A percentile compares a stretch with the other conserved stretches of the same genome.
Evolutionary conservation across 2,797 vertebrate species (phyloP).

Genomic region (Poecile montanus): DNA sequence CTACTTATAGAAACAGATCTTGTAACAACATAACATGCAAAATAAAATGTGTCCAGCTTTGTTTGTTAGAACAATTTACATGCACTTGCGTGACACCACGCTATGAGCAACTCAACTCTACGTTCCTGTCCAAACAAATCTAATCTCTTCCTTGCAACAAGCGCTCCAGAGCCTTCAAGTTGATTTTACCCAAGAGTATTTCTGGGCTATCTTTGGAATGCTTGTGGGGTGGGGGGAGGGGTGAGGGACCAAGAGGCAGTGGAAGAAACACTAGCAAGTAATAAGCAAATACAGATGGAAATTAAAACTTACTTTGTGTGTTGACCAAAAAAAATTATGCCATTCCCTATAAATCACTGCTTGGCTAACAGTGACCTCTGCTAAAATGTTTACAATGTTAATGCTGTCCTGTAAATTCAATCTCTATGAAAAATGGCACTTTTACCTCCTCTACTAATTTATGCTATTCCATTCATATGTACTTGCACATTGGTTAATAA

Average conservation of each 20-base stretch:
- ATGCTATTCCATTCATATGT: neutral
- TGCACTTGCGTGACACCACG: neutral
- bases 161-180: slow-evolving; percentile 7
- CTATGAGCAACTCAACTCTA: neutral
- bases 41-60: neutral
- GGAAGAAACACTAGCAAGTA: neutral
- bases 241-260: neutral
- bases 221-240: neutral
- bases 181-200: slow-evolving; percentile 59
- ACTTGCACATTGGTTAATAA: neutral
- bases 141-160: slow-evolving; percentile 53
- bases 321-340: neutral
- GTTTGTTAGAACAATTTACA: slow-evolving; percentile 34
- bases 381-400: neutral
- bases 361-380: neutral
- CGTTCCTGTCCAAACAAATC: slow-evolving; percentile 62
- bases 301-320: neutral
- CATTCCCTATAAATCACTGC: neutral
- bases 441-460: neutral
- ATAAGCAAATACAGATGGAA: neutral
- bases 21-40: neutral
- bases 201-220: slow-evolving; percentile 51
- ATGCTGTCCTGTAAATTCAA: neutral
- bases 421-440: neutral
- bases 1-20: neutral